phyloP scores from a whole-genome alignment of 2,888 invertebrate species.

The Ptilodon capucinus region DNA sequence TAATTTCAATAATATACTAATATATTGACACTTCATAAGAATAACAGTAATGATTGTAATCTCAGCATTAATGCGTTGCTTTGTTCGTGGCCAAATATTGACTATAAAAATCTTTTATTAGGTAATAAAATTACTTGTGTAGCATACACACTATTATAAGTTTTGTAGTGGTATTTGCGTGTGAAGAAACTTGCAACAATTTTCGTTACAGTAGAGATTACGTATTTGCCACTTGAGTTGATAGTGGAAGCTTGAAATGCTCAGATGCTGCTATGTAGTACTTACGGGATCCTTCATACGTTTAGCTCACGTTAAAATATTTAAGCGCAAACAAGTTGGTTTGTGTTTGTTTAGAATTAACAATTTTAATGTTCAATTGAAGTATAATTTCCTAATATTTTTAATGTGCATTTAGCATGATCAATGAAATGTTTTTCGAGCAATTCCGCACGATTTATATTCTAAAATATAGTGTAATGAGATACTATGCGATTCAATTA shows the following conservation, averaged over 20 bases:
- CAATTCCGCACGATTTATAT: slow-evolving; percentile 22
- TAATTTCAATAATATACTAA: no score
- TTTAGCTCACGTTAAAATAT: slow-evolving; percentile 31
- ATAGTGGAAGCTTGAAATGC: neutral
- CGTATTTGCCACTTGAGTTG: no score
- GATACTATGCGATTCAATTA: no score
- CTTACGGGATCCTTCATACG: slow-evolving; percentile 21
- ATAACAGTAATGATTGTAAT: neutral
- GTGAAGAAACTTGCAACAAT: neutral
- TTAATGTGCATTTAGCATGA: slow-evolving; percentile 1
- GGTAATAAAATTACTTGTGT: neutral
- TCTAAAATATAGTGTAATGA: slow-evolving; percentile 20
- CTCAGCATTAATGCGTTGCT: neutral
- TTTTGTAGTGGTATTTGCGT: neutral
- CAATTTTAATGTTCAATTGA: slow-evolving; percentile 13
- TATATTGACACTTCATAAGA: neutral
- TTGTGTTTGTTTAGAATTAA: slow-evolving; percentile 5
- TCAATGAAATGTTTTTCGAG: slow-evolving; percentile 27
- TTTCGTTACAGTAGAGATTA: neutral
- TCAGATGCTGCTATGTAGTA: slow-evolving; percentile 5
- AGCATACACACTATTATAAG: neutral
- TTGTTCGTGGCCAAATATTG: neutral
- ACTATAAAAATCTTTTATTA: neutral
- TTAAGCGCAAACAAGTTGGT: slow-evolving; percentile 10
- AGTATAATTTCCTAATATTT: slow-evolving; percentile 11